Base-by-base conservation (phyloP, 2,888 invertebrate species). In the Aelia acuminata region DNA sequence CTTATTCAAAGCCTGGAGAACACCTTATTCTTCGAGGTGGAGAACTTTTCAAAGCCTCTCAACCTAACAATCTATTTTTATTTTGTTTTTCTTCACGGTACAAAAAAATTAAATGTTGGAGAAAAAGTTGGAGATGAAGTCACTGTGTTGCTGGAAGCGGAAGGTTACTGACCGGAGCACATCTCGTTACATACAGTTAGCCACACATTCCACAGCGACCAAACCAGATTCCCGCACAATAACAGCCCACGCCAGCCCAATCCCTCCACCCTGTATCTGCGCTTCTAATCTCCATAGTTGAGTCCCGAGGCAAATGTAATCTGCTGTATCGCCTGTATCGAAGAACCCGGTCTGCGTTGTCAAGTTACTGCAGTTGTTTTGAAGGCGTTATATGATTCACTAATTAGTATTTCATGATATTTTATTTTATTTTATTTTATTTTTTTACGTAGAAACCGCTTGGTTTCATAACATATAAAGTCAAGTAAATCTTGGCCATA, bases 91-190 rank as follows among this genome's bases (percentile, higher is more conserved):
- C n/a, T n/a, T n/a, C n/a, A n/a, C n/a, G n/a, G 43, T 43, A 43
- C 43, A 43, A 43, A 43, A 31, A 70, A 70, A 70, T 18, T 70
- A 35, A 70, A 70, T 1, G 35, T 35, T 20, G 15, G 26, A 1
- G 4, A 35, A 7, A 31, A 31, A 26, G 22, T 35, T 35, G 4
- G 20, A 35, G 35, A 70, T 70, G 63, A 22, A 80, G 43, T n/a
- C 0, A n/a, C 43, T 35, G 63, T 20, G 43, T n/a, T 80, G 10
- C n/a, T 80, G 43, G 43, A 43, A 43, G 43, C 43, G 80, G 80
- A 80, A 80, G 80, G 80, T 80, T 47, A 47, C 80, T 80, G 80
- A 80, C 80, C 80, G 80, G 47, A 80, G 80, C 80, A 80, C 43
- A 80, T 80, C 80, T 80, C 43, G 43, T 43, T 80, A 43, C 80